Evolutionary conservation across 2,888 invertebrate species (phyloP).

Genomic region (Criorhina ranunculi): DNA sequence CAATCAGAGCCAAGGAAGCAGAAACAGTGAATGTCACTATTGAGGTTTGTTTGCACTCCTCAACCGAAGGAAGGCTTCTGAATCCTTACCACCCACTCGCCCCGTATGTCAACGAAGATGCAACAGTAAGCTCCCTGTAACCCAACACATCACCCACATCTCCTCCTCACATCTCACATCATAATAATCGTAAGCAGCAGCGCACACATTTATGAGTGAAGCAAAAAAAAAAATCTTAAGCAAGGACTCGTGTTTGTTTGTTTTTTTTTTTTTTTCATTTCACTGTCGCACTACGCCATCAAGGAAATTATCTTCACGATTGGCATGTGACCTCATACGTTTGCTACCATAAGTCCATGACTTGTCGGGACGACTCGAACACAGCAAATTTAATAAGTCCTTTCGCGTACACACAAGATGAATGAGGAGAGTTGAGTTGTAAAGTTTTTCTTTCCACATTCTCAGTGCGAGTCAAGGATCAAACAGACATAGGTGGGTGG

Average conservation of each 20-base stretch:
- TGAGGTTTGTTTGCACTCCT: conserved; percentile 69
- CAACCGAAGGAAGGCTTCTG: not conserved
- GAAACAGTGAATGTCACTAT: conserved; percentile 71
- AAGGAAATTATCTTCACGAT: conserved; percentile 76
- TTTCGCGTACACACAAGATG: conserved; percentile 71
- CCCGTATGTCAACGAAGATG: conserved; percentile 43
- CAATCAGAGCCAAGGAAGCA: conserved; percentile 64
- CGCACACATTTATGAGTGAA: conserved; percentile 42
- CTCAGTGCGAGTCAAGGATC: conserved; percentile 61
- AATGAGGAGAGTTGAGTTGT: conserved; percentile 46
- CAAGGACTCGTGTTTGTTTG: conserved; percentile 27
- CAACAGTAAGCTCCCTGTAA: conserved; percentile 62
- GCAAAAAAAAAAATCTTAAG: not conserved
- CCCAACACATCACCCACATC: conserved; percentile 18
- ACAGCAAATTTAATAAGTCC: conserved; percentile 74
- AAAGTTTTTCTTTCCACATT: conserved; percentile 52
- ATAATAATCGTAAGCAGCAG: conserved; percentile 58
- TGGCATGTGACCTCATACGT: conserved; percentile 76
- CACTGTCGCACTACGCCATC: conserved; percentile 39
- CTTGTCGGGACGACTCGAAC: conserved; percentile 54
- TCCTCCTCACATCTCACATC: conserved; percentile 39
- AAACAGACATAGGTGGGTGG: conserved; percentile 59
- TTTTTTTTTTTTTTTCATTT: conserved; percentile 49
- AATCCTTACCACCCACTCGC: not conserved
- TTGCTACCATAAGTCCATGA: conserved; percentile 8